Base-by-base conservation (phyloP, 2,113 vertebrate species). In the Epinephelus fuscoguttatus region DNA sequence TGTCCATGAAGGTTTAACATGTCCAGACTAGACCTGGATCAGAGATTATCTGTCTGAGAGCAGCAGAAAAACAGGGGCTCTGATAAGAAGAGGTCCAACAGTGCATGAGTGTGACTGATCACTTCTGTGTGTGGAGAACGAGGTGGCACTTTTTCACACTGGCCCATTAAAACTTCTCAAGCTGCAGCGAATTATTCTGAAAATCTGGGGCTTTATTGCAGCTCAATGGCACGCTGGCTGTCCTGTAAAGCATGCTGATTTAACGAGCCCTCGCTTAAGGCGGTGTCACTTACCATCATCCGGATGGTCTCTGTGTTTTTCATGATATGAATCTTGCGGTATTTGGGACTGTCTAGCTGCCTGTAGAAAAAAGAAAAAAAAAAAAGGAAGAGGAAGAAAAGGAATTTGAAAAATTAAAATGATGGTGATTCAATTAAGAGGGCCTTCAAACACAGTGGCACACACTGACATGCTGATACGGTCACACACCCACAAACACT, bases 281-380 rank as follows among this genome's bases (percentile, higher is more conserved):
- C 40, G 25, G 47, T 52, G 73, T 87, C 81, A 93, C 95, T 98
- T 95, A 99, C 98, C 97, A 79, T 99, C 98, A 27, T 99, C 98
- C 0, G 92, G 78, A 91, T 97, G 97, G 45, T 98, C 97, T 96
- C 97, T 96, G 96, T 96, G 95, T 95, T 99, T 99, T 94, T 99
- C 98, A 40, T 99, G 98, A 93, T 98, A 99, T 70, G 96, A 94
- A 89, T 99, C 98, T 94, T 96, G 97, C 9, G 92, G 90, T 87
- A 96, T 94, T 92, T 96, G 97, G 84, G 94, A 95, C 95, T 96
- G 97, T 95, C 98, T 97, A 92, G 93, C 95, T 95, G 96, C 96
- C 98, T 99, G 84, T 87, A 6, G 75, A 69, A 84, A 25, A 76
- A 64, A 6, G 75, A 69, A 84, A 25, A 76, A 64, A 27, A 52